Evolutionary conservation across 1,140 invertebrate genomes (phyloP).

Genomic region (Battus philenor): DNA sequence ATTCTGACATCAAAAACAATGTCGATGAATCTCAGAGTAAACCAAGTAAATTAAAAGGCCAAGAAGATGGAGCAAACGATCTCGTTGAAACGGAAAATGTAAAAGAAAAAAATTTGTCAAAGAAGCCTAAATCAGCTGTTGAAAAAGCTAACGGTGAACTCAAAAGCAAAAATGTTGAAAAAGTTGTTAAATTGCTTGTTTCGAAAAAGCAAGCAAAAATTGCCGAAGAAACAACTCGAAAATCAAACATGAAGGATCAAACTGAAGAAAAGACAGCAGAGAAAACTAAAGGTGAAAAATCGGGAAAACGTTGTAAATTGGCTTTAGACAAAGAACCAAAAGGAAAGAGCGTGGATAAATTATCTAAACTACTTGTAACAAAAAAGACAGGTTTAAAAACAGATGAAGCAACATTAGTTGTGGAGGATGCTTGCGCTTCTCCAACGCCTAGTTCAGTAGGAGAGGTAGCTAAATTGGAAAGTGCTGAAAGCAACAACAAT

Average conservation of each 20-base stretch:
- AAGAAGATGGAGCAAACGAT: slow-evolving; percentile 20
- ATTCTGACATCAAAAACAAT: slow-evolving; percentile 15
- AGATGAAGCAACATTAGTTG: slow-evolving; percentile 51
- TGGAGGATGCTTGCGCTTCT: slow-evolving; percentile 57
- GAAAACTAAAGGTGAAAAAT: slow-evolving; percentile 7
- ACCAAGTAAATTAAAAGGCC: slow-evolving; percentile 17
- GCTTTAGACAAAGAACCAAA: slow-evolving; percentile 27
- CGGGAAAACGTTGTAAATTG: slow-evolving; percentile 10
- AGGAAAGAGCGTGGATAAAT: slow-evolving; percentile 43
- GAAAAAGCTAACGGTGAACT: slow-evolving; percentile 29
- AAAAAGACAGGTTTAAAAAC: slow-evolving; percentile 59
- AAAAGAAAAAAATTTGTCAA: slow-evolving; percentile 17
- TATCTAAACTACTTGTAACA: slow-evolving; percentile 50
- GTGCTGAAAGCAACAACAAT: neutral
- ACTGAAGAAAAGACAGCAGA: neutral
- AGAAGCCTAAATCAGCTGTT: slow-evolving; percentile 25
- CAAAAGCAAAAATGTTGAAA: slow-evolving; percentile 44
- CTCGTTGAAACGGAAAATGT: slow-evolving; percentile 18
- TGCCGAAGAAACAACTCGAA: neutral
- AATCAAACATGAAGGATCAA: no score
- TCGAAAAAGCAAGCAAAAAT: slow-evolving; percentile 41
- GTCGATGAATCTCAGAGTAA: slow-evolving; percentile 33
- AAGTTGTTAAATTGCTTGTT: slow-evolving; percentile 49
- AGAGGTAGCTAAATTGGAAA: no score
- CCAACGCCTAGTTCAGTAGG: slow-evolving; percentile 26